These are phyloP conservation scores for Drosophila seguyi DNA, from an alignment of 1,140 invertebrate species.

Conservation along the genomic window DNA sequence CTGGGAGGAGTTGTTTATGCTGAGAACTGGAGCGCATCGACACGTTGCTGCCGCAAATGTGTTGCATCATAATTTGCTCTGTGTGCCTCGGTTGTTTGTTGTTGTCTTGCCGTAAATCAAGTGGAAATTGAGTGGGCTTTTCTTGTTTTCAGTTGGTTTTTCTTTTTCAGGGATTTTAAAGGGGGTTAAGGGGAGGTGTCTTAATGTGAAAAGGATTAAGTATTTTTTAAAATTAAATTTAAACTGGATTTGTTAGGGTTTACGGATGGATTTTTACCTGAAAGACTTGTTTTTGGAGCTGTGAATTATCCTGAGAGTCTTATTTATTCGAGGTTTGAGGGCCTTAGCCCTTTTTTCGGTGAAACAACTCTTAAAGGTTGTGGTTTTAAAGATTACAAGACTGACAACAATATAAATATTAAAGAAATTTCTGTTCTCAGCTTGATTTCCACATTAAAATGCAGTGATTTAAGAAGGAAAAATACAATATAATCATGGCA, in stretches of 20 bases:
- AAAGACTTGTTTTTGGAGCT: not conserved
- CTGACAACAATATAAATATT: not conserved
- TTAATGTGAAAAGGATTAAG: not conserved
- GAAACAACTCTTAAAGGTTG: not conserved
- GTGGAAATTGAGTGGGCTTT: conserved; percentile 17
- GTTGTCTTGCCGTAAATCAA: conserved; percentile 17
- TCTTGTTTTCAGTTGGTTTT: not conserved
- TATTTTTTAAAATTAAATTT: not conserved
- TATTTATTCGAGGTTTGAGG: not conserved
- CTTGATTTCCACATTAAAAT: not conserved
- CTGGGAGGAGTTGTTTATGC: conserved; percentile 32
- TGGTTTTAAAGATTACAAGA: too few relatives aligned
- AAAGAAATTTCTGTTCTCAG: not conserved
- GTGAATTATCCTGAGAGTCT: not conserved
- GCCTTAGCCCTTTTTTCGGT: too few relatives aligned
- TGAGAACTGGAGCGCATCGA: conserved; percentile 72
- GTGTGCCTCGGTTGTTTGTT: conserved; percentile 1
- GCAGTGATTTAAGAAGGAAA: not conserved
- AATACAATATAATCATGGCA: not conserved
- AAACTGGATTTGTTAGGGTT: not conserved
- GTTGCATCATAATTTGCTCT: conserved; percentile 57
- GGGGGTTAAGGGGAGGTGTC: not conserved
- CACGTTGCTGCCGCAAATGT: conserved; percentile 63
- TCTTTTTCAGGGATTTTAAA: not conserved
- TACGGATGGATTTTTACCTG: not conserved